Conservation (phyloP, 2,113 vertebrate species). For the Prietella phreatophila region DNA sequence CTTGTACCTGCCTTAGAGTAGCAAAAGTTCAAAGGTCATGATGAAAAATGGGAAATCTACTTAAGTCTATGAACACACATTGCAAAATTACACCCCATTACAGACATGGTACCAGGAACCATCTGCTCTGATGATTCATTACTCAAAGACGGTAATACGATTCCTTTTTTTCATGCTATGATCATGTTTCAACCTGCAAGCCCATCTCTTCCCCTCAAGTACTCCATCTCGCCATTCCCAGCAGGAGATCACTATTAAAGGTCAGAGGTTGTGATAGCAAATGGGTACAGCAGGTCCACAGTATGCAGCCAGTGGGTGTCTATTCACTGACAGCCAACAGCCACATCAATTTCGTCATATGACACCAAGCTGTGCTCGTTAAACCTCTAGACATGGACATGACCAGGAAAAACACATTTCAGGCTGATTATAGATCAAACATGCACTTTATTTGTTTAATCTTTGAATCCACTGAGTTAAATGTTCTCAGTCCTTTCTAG, state of each 20-base stretch:
- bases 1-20: not conserved
- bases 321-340: constrained; percentile 34
- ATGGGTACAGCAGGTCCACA: constrained; percentile 21
- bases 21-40: not conserved
- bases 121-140: not conserved
- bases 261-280: constrained; percentile 37
- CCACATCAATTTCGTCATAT: constrained; percentile 4
- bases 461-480: not conserved
- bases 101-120: not conserved
- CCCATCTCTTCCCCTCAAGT: not conserved
- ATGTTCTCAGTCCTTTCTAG: not conserved
- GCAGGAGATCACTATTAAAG: constrained; percentile 20
- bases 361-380: not conserved
- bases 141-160: not conserved
- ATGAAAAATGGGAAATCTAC: not conserved
- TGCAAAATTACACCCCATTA: not conserved
- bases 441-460: not conserved
- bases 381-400: constrained; percentile 12
- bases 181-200: not conserved
- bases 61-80: not conserved
- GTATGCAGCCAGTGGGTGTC: constrained; percentile 19
- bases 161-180: not conserved
- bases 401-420: not conserved
- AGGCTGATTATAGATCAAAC: not conserved
- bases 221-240: not conserved